Evolutionary conservation across 2,113 vertebrate species (phyloP).

Genomic region (Pollachius pollachius): DNA sequence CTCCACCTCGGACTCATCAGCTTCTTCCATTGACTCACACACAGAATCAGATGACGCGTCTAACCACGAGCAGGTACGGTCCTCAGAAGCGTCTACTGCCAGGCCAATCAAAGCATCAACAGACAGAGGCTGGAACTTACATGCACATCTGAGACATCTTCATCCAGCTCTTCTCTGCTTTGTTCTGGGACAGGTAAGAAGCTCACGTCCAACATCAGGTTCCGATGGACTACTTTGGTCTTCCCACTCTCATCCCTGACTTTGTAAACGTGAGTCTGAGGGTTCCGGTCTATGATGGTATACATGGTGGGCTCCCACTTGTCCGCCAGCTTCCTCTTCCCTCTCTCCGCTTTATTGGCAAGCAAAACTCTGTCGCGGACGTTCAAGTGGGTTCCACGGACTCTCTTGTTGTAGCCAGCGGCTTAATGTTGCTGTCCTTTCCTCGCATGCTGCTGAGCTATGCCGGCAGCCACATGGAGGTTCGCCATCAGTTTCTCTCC

Average conservation of each 20-base stretch:
- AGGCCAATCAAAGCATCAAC: conserved; percentile 2
- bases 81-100: neutral
- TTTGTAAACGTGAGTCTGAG: conserved; percentile 15
- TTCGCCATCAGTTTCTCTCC: conserved; percentile 6
- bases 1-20: neutral
- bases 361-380: conserved; percentile 8
- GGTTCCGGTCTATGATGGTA: conserved; percentile 11
- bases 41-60: neutral
- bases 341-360: conserved; percentile 21
- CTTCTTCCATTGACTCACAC: conserved; percentile 4
- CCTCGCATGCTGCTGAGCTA: conserved; percentile 18
- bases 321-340: conserved; percentile 25
- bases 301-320: conserved; percentile 17
- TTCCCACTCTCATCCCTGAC: conserved; percentile 8
- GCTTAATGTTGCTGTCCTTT: conserved; percentile 21
- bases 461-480: conserved; percentile 19
- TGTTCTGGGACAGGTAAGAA: conserved; percentile 11
- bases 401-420: conserved; percentile 7
- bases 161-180: neutral
- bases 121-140: neutral
- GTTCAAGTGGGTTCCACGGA: neutral
- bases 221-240: conserved; percentile 10
- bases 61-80: conserved; percentile 11
- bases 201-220: conserved; percentile 14
- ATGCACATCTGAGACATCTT: neutral